A percentile compares a stretch with the other conserved stretches of the same genome.
These are phyloP conservation scores for Plestiodon gilberti DNA, from an alignment of 2,113 vertebrate genomes.

Conservation along the genomic window DNA sequence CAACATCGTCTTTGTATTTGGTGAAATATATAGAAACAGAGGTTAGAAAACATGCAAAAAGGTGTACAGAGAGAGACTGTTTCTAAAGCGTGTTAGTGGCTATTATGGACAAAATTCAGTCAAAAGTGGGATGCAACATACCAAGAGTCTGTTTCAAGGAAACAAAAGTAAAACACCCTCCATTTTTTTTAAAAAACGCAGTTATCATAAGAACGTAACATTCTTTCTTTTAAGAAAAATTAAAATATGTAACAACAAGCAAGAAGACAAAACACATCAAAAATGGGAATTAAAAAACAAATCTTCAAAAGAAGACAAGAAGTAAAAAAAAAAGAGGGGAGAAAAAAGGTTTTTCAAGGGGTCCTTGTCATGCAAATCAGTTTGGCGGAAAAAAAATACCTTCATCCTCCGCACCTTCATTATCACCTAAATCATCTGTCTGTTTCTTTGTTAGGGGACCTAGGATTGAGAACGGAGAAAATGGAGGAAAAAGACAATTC, in stretches of 20 bases:
- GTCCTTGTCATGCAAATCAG: slow-evolving; percentile 98
- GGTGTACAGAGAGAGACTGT: slow-evolving; percentile 80
- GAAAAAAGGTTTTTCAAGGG: slow-evolving; percentile 86
- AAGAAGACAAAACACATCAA: slow-evolving; percentile 99
- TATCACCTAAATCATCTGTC: slow-evolving; percentile 99
- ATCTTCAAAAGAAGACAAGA: slow-evolving; percentile 97
- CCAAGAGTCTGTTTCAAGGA: slow-evolving; percentile 86
- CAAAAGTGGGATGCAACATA: slow-evolving; percentile 95
- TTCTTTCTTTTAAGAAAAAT: slow-evolving; percentile 80
- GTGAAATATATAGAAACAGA: slow-evolving; percentile 75
- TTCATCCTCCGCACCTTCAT: slow-evolving; percentile 99
- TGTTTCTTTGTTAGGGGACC: slow-evolving; percentile 99
- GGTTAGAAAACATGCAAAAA: slow-evolving; percentile 93
- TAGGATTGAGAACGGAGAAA: slow-evolving; percentile 99
- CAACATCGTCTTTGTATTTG: slow-evolving; percentile 65
- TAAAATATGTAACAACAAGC: slow-evolving; percentile 88
- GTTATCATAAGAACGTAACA: slow-evolving; percentile 81
- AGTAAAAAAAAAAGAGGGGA: slow-evolving; percentile 91
- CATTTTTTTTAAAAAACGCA: slow-evolving; percentile 69
- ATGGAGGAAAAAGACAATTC: slow-evolving; percentile 97
- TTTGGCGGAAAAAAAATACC: slow-evolving; percentile 97
- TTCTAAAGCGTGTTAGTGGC: slow-evolving; percentile 83
- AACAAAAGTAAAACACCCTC: slow-evolving; percentile 75
- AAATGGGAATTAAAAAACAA: slow-evolving; percentile 90
- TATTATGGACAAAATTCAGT: slow-evolving; percentile 83